These are phyloP conservation scores for Acleris sparsana DNA, from an alignment of 2,888 invertebrate genomes.

Conservation along the genomic window DNA sequence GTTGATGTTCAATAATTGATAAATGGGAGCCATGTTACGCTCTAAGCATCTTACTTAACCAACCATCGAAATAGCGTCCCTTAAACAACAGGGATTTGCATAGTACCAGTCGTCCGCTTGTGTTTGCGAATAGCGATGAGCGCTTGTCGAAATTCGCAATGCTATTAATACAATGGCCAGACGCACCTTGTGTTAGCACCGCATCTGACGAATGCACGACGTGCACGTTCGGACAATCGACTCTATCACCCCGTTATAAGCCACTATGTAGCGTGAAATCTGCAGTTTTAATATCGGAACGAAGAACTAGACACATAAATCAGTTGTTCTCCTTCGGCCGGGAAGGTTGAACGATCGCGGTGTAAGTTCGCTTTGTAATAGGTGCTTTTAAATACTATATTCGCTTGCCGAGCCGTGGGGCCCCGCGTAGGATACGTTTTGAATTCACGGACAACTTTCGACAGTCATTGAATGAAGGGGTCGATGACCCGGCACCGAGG, in stretches of 20 bases:
- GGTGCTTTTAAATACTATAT: slow-evolving; percentile 59
- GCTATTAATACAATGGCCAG: slow-evolving; percentile 78
- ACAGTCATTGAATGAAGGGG: slow-evolving; percentile 80
- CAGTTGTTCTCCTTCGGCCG: slow-evolving; percentile 54
- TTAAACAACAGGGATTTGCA: slow-evolving; percentile 67
- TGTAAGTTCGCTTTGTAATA: slow-evolving; percentile 61
- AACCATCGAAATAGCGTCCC: slow-evolving; percentile 59
- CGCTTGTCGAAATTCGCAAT: slow-evolving; percentile 76
- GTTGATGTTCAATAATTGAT: slow-evolving; percentile 24
- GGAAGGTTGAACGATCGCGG: slow-evolving; percentile 51
- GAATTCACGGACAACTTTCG: slow-evolving; percentile 77
- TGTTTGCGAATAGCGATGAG: slow-evolving; percentile 67
- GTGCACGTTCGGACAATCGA: slow-evolving; percentile 49
- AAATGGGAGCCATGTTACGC: slow-evolving; percentile 13
- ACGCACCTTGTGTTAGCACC: slow-evolving; percentile 65
- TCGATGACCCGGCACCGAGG: slow-evolving; percentile 75
- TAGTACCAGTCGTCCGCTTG: slow-evolving; percentile 58
- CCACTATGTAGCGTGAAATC: slow-evolving; percentile 48
- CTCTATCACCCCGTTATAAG: slow-evolving; percentile 54
- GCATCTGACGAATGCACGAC: slow-evolving; percentile 58
- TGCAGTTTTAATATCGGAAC: slow-evolving; percentile 49
- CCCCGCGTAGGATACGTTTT: slow-evolving; percentile 62
- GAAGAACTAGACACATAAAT: slow-evolving; percentile 61
- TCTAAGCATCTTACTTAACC: slow-evolving; percentile 44
- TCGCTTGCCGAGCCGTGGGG: slow-evolving; percentile 56